phyloP scores from a whole-genome alignment of 2,797 vertebrate species.

The Urophycis tenuis region DNA sequence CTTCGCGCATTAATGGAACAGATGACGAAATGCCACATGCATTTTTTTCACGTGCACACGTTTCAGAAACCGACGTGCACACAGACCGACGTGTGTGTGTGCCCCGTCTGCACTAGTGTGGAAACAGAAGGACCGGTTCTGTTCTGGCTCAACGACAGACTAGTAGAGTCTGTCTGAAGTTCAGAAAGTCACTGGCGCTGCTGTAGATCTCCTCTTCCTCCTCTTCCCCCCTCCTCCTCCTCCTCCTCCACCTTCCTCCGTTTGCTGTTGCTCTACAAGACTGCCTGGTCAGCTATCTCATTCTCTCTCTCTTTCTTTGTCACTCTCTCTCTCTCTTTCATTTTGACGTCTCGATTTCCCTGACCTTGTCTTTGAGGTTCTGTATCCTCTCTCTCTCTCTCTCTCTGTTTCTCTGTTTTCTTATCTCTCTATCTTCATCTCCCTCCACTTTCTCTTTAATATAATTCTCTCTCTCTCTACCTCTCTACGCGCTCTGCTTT shows the following conservation, averaged over 20 bases:
- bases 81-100: background rate
- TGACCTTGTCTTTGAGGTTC: background rate
- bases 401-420: background rate
- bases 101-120: slow-evolving; percentile 31
- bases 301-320: background rate
- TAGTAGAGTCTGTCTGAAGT: slow-evolving; percentile 27
- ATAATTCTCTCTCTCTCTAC: slow-evolving; percentile 8
- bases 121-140: slow-evolving; percentile 42
- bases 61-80: slow-evolving; percentile 3
- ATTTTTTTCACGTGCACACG: too few species aligned
- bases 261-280: background rate
- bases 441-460: background rate
- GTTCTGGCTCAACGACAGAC: slow-evolving; percentile 33
- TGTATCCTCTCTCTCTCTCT: background rate
- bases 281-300: background rate
- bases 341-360: background rate
- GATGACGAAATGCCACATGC: too few species aligned
- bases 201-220: background rate
- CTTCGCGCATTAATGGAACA: background rate
- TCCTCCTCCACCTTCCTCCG: background rate
- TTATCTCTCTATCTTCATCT: background rate
- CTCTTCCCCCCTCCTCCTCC: background rate
- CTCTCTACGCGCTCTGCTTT: background rate
- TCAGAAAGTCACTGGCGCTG: slow-evolving; percentile 36
- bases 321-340: background rate